Evolutionary conservation across 2,888 invertebrate species (phyloP).

Genomic region (Pammene fasciana): DNA sequence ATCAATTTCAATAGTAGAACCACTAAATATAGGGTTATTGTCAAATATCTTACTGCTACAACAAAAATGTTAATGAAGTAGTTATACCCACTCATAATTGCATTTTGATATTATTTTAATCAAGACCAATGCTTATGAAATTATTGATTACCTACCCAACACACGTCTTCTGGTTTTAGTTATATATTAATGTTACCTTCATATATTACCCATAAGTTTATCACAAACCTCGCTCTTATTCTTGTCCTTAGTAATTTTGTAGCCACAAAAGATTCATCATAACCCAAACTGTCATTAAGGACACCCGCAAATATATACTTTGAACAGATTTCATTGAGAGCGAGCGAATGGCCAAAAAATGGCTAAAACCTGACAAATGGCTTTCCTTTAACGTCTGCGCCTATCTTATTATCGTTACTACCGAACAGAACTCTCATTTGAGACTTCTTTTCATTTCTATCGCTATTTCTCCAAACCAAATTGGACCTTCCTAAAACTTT

Average conservation of each 20-base stretch:
- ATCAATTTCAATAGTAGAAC: too few species aligned
- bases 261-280: conserved; percentile 27
- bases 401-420: conserved; percentile 84
- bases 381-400: conserved; percentile 83
- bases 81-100: too few species aligned
- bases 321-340: conserved; percentile 80
- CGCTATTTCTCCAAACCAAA: conserved; percentile 49
- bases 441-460: conserved; percentile 69
- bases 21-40: too few species aligned
- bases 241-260: background rate
- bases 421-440: conserved; percentile 81
- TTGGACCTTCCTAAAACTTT: conserved; percentile 47
- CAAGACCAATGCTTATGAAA: too few species aligned
- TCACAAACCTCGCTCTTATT: background rate
- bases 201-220: too few species aligned
- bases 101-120: too few species aligned
- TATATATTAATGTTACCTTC: too few species aligned
- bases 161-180: too few species aligned
- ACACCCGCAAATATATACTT: conserved; percentile 70
- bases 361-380: conserved; percentile 82
- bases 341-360: conserved; percentile 79
- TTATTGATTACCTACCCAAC: too few species aligned
- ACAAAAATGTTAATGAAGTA: too few species aligned
- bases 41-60: too few species aligned
- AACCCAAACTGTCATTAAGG: conserved; percentile 70